Base-by-base conservation (phyloP, 2,113 vertebrate genomes). In the Amia ocellicauda region DNA sequence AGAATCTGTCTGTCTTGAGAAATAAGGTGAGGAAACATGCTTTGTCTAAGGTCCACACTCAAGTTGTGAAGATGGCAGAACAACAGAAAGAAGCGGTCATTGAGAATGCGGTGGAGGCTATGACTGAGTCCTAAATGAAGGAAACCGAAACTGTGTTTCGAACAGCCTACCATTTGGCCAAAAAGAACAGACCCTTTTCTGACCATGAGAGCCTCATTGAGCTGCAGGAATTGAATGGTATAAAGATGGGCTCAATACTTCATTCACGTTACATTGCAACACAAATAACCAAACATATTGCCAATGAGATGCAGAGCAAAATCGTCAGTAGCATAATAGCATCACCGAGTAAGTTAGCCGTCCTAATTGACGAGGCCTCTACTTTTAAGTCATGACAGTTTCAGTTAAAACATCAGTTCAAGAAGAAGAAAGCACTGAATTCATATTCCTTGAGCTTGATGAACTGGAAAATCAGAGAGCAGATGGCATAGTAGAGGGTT, bases 71-170 rank as follows among this genome's bases (percentile, higher is more conserved):
- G 60, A 50, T 62, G 2, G 47, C 24, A 62, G 47, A 52, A 23
- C 26, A 62, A 62, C 47, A 62, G 60, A 52, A 62, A 50, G 7
- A 62, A 51, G 45, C 24, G 7, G 27, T 11, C 14, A 50, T 62
- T 62, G 60, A 50, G 47, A 62, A 62, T 50, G 45, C 60, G 7
- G 27, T 27, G 60, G 60, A 29, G 60, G 60, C 45, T 20, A 50
- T 62, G 60, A 62, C 43, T 19, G 60, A 62, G 45, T 62, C 60
- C 60, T 62, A 50, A 19, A 62, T 50, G 24, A 62, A 62, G 45
- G 45, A 62, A 62, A 59, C 57, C 20, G 40, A 59, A 59, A 22
- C 57, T 43, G 57, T 42, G 57, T 59, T 59, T 23, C 57, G n/a
- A 59, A 22, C 36, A 20, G 31, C 57, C 58, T 60, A 60, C 58